A percentile compares a stretch with the other conserved stretches of the same genome.
These are phyloP conservation scores for Glomeris maerens DNA, from an alignment of 1,140 invertebrate species.

Conservation along the genomic window DNA sequence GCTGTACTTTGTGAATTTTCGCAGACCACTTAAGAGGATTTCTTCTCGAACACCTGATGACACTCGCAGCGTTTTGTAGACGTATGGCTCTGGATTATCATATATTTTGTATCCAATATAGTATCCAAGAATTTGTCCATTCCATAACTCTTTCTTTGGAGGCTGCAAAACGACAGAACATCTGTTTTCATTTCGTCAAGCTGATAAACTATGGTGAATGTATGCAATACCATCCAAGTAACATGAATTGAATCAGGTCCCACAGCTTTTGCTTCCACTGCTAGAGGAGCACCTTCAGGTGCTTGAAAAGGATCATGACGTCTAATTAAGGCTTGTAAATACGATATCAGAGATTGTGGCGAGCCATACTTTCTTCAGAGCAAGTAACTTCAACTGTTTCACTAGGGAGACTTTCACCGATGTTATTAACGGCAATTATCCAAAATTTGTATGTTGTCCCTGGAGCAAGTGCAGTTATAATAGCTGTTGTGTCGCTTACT, in stretches of 20 bases:
- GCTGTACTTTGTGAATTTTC: constrained; percentile 28
- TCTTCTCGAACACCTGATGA: constrained; percentile 14
- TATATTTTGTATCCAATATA: constrained; percentile 69
- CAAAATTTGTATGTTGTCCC: constrained; percentile 72
- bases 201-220: background rate
- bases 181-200: background rate
- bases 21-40: constrained; percentile 19
- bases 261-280: constrained; percentile 3
- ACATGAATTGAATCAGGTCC: constrained; percentile 1
- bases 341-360: background rate
- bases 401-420: constrained; percentile 28
- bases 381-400: constrained; percentile 86
- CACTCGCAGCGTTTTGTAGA: constrained; percentile 7
- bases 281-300: constrained; percentile 3
- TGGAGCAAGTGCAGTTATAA: no score
- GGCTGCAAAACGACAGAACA: constrained; percentile 38
- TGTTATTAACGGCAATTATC: constrained; percentile 29
- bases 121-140: constrained; percentile 79
- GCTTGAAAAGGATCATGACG: background rate
- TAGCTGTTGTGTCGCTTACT: no score
- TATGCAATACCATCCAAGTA: constrained; percentile 8
- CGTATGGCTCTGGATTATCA: constrained; percentile 16
- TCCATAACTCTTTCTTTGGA: constrained; percentile 74
- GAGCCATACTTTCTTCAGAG: constrained; percentile 60
- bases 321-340: background rate